Percentiles rank a stretch among this genome's conserved stretches.
These are phyloP conservation scores for Byasa hedistus DNA, from an alignment of 2,888 invertebrate genomes.

Conservation along the genomic window DNA sequence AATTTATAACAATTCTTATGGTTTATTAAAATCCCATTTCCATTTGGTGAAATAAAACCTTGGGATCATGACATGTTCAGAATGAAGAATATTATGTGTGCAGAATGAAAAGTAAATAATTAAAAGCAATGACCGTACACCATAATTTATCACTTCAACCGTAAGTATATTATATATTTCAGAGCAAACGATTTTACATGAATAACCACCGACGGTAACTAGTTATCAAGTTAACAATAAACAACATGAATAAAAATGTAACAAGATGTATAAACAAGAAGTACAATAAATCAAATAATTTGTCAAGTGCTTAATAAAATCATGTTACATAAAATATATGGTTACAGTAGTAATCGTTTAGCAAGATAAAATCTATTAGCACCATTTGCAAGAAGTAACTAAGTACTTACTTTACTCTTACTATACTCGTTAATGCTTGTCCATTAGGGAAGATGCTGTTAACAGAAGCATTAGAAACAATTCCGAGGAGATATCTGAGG, in stretches of 20 bases:
- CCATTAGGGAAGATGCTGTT: conserved; percentile 49
- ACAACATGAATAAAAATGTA: not conserved
- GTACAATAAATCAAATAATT: no score
- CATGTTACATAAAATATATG: no score
- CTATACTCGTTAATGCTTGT: conserved; percentile 5
- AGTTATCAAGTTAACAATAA: not conserved
- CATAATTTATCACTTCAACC: conserved; percentile 13
- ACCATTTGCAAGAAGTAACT: conserved; percentile 2
- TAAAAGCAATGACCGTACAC: conserved; percentile 23
- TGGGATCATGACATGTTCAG: conserved; percentile 8
- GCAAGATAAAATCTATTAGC: not conserved
- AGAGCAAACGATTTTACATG: not conserved
- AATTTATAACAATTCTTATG: conserved; percentile 17
- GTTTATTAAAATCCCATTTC: conserved; percentile 4
- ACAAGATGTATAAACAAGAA: no score
- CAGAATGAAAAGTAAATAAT: conserved; percentile 12
- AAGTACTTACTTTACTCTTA: conserved; percentile 11
- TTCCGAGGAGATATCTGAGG: conserved; percentile 55
- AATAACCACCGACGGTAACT: not conserved
- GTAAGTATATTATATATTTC: conserved; percentile 16
- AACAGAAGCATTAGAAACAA: conserved; percentile 38
- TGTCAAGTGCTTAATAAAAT: no score
- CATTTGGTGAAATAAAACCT: not conserved
- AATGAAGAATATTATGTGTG: conserved; percentile 4
- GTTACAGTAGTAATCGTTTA: no score